Conservation (phyloP, 2,888 invertebrate genomes). For the Drosophila tanythrix region DNA sequence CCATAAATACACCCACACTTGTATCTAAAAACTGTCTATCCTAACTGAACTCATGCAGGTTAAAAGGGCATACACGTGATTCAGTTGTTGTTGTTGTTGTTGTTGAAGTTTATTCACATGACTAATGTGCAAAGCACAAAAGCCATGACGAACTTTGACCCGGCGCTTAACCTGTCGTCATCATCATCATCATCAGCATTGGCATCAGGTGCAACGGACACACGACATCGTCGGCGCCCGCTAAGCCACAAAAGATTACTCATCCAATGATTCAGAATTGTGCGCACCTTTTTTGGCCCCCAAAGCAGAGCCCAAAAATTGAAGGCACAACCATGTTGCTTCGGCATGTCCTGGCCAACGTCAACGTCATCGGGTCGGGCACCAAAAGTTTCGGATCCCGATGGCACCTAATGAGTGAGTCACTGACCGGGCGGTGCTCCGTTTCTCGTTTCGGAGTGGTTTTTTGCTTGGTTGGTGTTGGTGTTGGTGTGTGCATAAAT, state of each 20-base stretch:
- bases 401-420: conserved; percentile 69
- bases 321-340: conserved; percentile 20
- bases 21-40: neutral
- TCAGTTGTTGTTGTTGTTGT: neutral
- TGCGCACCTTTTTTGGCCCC: conserved; percentile 23
- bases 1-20: neutral
- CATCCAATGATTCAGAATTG: conserved; percentile 50
- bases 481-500: conserved; percentile 27
- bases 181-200: conserved; percentile 7
- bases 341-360: conserved; percentile 28
- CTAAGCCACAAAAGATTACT: conserved; percentile 57
- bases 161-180: conserved; percentile 37
- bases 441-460: neutral
- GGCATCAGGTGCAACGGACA: conserved; percentile 61
- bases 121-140: conserved; percentile 19
- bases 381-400: conserved; percentile 13
- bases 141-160: conserved; percentile 60
- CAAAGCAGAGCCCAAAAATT: conserved; percentile 30
- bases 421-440: conserved; percentile 63
- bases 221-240: conserved; percentile 13
- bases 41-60: neutral
- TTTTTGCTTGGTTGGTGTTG: neutral
- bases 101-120: conserved; percentile 7
- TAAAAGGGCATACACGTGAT: conserved; percentile 1
- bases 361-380: conserved; percentile 2